These are phyloP conservation scores for Cephus runcator DNA, from an alignment of 2,888 invertebrate species.

Conservation along the genomic window DNA sequence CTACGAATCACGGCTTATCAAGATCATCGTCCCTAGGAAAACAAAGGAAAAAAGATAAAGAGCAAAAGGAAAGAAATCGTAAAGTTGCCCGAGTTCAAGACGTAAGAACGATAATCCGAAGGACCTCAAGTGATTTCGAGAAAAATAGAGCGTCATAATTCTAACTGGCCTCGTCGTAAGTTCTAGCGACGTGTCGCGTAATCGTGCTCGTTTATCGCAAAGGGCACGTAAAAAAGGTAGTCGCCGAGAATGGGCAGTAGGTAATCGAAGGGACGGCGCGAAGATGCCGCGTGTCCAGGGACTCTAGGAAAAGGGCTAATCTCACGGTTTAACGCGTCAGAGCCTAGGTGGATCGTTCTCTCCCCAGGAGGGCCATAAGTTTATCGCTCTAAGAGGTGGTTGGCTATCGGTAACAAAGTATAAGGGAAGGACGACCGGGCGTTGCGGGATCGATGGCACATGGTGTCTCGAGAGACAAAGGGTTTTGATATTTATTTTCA, in stretches of 20 bases:
- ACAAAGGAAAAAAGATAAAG: background rate
- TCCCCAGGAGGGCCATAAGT: background rate
- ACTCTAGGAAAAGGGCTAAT: background rate
- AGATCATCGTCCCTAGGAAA: background rate
- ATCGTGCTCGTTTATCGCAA: background rate
- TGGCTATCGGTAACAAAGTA: background rate
- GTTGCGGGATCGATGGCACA: background rate
- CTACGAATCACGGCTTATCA: background rate
- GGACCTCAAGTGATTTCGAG: background rate
- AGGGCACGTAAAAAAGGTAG: background rate
- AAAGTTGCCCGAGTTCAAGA: background rate
- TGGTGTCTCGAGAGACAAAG: background rate
- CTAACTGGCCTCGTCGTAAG: background rate
- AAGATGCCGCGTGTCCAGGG: background rate
- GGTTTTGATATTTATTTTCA: background rate
- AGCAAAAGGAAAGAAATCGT: background rate
- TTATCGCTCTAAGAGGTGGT: background rate
- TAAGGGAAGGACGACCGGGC: background rate
- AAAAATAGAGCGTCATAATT: background rate
- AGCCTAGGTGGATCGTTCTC: background rate
- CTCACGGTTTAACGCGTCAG: background rate
- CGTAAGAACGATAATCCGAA: background rate
- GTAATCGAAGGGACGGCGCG: background rate
- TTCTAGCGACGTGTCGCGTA: background rate
- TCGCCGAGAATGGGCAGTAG: background rate